phyloP scores from a whole-genome alignment of 1,140 invertebrate species.

The Lutraria rhynchaena region DNA sequence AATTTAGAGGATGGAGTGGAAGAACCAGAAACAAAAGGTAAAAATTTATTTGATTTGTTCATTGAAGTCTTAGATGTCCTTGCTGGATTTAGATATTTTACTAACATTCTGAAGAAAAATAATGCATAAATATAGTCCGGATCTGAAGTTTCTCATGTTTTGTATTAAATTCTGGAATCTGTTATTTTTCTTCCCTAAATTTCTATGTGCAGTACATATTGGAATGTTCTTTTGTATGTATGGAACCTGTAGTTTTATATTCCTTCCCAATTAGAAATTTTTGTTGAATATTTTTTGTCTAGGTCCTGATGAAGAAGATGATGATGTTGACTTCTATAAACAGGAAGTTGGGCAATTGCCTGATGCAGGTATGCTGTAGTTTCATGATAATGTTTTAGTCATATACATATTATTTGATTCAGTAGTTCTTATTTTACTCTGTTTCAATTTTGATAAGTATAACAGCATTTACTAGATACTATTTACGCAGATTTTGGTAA shows the following conservation, averaged over 20 bases:
- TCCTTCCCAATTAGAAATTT: too few relatives aligned
- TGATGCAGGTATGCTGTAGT: conserved; percentile 86
- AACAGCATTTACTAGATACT: neutral
- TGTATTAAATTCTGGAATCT: too few relatives aligned
- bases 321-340: conserved; percentile 88
- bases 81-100: neutral
- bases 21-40: conserved; percentile 6
- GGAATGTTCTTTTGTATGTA: too few relatives aligned
- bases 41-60: too few relatives aligned
- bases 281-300: too few relatives aligned
- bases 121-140: neutral
- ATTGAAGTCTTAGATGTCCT: neutral
- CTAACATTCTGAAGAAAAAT: neutral
- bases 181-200: too few relatives aligned
- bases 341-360: conserved; percentile 94
- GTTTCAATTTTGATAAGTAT: neutral
- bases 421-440: neutral
- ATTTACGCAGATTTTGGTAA: neutral
- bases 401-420: neutral
- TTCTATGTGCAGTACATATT: too few relatives aligned
- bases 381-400: neutral
- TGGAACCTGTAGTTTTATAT: too few relatives aligned
- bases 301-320: conserved; percentile 71
- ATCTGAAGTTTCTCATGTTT: too few relatives aligned
- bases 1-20: conserved; percentile 29